phyloP scores from a whole-genome alignment of 1,140 invertebrate species.

The Drosophila orosa region DNA sequence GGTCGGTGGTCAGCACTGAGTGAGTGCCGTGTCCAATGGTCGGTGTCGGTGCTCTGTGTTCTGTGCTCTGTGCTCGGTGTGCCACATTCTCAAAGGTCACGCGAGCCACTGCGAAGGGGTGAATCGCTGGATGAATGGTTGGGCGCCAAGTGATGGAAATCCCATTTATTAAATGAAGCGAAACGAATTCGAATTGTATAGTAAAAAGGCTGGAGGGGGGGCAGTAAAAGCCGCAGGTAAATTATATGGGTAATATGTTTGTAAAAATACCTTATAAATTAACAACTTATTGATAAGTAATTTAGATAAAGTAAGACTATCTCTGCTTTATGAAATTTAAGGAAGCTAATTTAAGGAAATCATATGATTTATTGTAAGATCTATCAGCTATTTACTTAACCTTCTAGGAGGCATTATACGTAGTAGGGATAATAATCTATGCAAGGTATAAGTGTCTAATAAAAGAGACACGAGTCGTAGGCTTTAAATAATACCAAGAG shows the following conservation, averaged over 20 bases:
- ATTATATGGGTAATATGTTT: background rate
- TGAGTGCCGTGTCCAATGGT: constrained; percentile 11
- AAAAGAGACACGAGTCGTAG: background rate
- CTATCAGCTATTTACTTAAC: too few species aligned
- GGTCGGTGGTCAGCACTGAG: constrained; percentile 14
- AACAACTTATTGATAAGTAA: background rate
- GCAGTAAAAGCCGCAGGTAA: background rate
- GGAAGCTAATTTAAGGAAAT: background rate
- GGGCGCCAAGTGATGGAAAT: constrained; percentile 40
- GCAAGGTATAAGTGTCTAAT: too few species aligned
- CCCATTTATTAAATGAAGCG: constrained; percentile 51
- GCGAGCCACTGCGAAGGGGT: constrained; percentile 36
- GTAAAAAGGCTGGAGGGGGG: background rate
- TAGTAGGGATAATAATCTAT: background rate
- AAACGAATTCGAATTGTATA: constrained; percentile 33
- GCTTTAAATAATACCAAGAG: background rate
- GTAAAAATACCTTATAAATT: background rate
- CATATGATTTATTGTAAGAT: background rate
- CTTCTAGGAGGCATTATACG: background rate
- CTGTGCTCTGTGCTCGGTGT: constrained; percentile 32
- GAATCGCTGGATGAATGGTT: constrained; percentile 4
- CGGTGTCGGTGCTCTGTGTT: constrained; percentile 5
- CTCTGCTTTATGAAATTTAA: background rate
- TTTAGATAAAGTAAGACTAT: background rate
- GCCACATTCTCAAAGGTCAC: constrained; percentile 69